Conservation (phyloP, 2,888 invertebrate genomes). For the Limenitis camilla region DNA sequence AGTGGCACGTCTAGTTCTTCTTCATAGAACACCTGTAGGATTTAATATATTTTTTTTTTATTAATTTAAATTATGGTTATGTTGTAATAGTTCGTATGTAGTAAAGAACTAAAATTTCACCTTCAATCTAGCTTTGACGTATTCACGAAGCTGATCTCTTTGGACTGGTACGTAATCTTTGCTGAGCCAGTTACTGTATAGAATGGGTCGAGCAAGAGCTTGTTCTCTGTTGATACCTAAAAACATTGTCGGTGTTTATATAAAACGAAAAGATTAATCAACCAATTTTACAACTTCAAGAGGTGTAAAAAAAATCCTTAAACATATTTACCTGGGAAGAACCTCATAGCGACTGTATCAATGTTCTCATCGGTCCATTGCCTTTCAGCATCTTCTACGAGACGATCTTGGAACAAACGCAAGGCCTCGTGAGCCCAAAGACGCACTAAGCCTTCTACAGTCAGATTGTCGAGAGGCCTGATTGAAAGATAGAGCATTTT, state of each 20-base stretch:
- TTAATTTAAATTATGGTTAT: neutral
- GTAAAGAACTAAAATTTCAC: conserved; percentile 47
- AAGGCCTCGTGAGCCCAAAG: conserved; percentile 99
- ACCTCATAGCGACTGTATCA: conserved; percentile 91
- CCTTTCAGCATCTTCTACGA: conserved; percentile 95
- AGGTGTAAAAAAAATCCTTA: neutral
- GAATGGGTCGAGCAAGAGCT: conserved; percentile 93
- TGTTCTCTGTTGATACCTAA: conserved; percentile 87
- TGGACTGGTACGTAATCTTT: conserved; percentile 98
- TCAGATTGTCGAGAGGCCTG: conserved; percentile 91
- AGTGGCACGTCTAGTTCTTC: conserved; percentile 99
- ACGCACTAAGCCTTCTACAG: conserved; percentile 96
- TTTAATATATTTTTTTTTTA: too few relatives aligned
- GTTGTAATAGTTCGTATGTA: neutral
- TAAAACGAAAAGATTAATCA: too few relatives aligned
- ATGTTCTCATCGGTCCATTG: conserved; percentile 99
- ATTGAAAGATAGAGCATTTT: too few relatives aligned
- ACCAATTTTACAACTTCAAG: too few relatives aligned
- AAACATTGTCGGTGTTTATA: neutral
- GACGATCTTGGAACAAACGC: conserved; percentile 94
- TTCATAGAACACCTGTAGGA: conserved; percentile 91
- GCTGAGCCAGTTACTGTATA: conserved; percentile 99
- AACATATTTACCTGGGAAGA: conserved; percentile 84
- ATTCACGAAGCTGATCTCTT: conserved; percentile 94
- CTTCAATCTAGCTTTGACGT: conserved; percentile 96